Conservation (phyloP, 1,140 invertebrate genomes). For the Saccostrea glomerata region DNA sequence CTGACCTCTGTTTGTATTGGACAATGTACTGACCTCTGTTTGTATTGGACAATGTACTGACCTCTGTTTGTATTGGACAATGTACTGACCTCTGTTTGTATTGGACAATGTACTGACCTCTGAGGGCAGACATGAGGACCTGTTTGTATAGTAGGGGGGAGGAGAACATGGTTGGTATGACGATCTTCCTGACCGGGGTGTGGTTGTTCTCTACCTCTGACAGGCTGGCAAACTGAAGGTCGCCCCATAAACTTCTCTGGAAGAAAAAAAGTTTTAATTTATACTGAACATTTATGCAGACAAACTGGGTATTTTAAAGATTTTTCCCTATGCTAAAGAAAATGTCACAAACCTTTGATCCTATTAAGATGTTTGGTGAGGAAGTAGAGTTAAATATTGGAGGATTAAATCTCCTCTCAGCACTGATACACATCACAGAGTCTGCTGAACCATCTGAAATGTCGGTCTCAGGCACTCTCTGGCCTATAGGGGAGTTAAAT, state of each 20-base stretch:
- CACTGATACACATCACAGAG: not conserved
- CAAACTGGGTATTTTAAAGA: too few relatives aligned
- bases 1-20: too few relatives aligned
- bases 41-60: too few relatives aligned
- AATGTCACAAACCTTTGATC: constrained; percentile 1
- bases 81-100: too few relatives aligned
- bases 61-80: too few relatives aligned
- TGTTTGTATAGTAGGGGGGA: constrained; percentile 65
- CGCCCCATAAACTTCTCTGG: constrained; percentile 59
- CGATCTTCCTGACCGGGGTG: constrained; percentile 56
- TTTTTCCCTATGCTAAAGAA: not conserved
- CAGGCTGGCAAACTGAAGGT: constrained; percentile 62
- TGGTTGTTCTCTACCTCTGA: constrained; percentile 59
- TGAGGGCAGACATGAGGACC: constrained; percentile 65
- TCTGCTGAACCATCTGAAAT: not conserved
- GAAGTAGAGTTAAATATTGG: not conserved
- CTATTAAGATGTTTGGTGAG: not conserved
- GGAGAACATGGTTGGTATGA: constrained; percentile 64
- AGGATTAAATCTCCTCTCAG: not conserved
- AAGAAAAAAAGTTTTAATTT: constrained; percentile 35
- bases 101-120: constrained; percentile 53
- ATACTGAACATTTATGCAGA: not conserved
- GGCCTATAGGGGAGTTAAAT: not conserved
- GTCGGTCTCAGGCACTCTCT: not conserved
- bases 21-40: too few relatives aligned